Conservation (phyloP, 1,140 invertebrate species). For the Hydropsyche tenuis region DNA sequence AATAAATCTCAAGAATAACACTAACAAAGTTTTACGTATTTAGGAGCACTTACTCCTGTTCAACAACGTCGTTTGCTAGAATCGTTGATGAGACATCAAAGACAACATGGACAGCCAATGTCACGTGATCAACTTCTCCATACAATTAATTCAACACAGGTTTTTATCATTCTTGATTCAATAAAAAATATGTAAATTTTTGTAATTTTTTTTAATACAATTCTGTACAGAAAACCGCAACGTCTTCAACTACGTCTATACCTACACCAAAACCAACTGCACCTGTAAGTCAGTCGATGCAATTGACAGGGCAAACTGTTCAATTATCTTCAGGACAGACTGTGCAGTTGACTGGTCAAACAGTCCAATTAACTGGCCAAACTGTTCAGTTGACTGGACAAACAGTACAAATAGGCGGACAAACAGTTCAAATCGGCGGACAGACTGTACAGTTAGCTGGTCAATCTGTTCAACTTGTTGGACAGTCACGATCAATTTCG, state of each 20-base stretch:
- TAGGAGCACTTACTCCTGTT: conserved; percentile 44
- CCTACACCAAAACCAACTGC: conserved; percentile 29
- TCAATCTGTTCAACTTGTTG: conserved; percentile 58
- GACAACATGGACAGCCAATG: conserved; percentile 48
- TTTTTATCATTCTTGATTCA: background rate
- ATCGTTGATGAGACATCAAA: conserved; percentile 48
- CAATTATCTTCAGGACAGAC: conserved; percentile 46
- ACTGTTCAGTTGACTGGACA: conserved; percentile 46
- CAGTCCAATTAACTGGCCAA: conserved; percentile 44
- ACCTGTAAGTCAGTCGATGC: conserved; percentile 35
- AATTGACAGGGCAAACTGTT: conserved; percentile 44
- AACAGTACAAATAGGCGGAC: conserved; percentile 43
- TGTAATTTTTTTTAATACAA: background rate
- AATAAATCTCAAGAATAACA: conserved; percentile 29
- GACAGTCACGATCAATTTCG: conserved; percentile 52
- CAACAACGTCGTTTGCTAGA: conserved; percentile 47
- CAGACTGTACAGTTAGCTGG: conserved; percentile 64
- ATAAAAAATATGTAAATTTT: conserved; percentile 19
- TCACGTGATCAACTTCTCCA: conserved; percentile 47
- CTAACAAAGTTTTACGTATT: conserved; percentile 16
- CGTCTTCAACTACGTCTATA: conserved; percentile 39
- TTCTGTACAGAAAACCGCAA: conserved; percentile 42
- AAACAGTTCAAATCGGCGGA: conserved; percentile 60
- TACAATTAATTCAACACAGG: conserved; percentile 47
- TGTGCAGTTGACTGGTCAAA: conserved; percentile 45